phyloP scores from a whole-genome alignment of 2,797 vertebrate species.

The Syngnathus rostellatus region DNA sequence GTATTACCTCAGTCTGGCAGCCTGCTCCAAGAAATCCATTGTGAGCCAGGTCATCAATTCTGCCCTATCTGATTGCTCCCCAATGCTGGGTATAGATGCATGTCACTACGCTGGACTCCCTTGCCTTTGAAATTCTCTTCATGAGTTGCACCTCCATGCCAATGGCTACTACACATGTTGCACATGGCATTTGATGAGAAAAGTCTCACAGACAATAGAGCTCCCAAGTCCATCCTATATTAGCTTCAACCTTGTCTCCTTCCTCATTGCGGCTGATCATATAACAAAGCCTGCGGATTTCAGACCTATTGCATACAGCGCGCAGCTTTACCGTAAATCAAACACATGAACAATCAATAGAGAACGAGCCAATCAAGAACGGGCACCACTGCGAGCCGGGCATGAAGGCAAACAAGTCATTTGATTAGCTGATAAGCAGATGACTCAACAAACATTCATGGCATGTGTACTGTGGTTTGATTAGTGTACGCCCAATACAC shows the following conservation, averaged over 20 bases:
- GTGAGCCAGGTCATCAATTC: slow-evolving; percentile 76
- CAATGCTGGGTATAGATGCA: slow-evolving; percentile 64
- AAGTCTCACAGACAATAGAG: slow-evolving; percentile 13
- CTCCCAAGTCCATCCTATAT: slow-evolving; percentile 18
- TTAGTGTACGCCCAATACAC: slow-evolving; percentile 63
- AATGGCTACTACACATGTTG: slow-evolving; percentile 32
- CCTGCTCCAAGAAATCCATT: slow-evolving; percentile 71
- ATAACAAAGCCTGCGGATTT: slow-evolving; percentile 36
- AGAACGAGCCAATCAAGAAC: slow-evolving; percentile 53
- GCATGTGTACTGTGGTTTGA: slow-evolving; percentile 70
- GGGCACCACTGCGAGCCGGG: slow-evolving; percentile 47
- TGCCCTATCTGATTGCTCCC: slow-evolving; percentile 73
- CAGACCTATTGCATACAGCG: slow-evolving; percentile 43
- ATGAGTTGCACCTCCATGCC: slow-evolving; percentile 69
- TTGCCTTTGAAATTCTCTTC: slow-evolving; percentile 63
- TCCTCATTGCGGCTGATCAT: slow-evolving; percentile 26
- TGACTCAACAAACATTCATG: slow-evolving; percentile 71
- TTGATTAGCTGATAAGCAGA: slow-evolving; percentile 71
- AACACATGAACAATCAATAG: slow-evolving; percentile 59
- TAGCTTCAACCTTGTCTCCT: slow-evolving; percentile 30
- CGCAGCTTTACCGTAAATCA: slow-evolving; percentile 46
- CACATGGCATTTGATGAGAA: slow-evolving; percentile 27
- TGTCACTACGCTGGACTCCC: slow-evolving; percentile 60
- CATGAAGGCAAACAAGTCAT: slow-evolving; percentile 60
- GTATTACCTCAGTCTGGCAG: slow-evolving; percentile 71